Percentiles rank a stretch among this genome's conserved stretches.
Conservation (phyloP, 2,797 vertebrate genomes). For the Onychomys arenicola region DNA sequence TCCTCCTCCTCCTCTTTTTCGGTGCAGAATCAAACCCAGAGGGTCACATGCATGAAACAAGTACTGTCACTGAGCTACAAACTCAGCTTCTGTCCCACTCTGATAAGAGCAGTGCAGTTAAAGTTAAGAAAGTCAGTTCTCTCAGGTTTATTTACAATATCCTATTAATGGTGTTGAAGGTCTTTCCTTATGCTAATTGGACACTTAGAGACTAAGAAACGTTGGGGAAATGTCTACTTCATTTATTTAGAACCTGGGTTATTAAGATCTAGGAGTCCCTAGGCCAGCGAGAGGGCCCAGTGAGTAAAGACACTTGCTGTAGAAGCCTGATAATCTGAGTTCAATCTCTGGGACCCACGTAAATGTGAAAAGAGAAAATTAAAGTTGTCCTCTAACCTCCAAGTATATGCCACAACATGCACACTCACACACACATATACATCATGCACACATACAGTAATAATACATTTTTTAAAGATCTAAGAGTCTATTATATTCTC, state of each 20-base stretch:
- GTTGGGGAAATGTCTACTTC: conserved; percentile 9
- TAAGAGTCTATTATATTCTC: conserved; percentile 19
- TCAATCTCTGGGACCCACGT: background rate
- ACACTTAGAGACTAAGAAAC: background rate
- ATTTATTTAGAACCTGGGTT: background rate
- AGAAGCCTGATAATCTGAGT: background rate
- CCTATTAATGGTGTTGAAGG: background rate
- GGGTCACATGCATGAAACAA: background rate
- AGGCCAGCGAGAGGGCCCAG: background rate
- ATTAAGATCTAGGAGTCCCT: background rate
- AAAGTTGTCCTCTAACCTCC: background rate
- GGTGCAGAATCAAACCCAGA: background rate
- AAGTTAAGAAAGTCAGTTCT: background rate
- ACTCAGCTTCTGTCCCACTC: background rate
- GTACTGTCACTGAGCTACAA: background rate
- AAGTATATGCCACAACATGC: background rate
- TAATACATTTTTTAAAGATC: background rate
- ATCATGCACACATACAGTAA: background rate
- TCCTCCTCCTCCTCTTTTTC: too few species aligned
- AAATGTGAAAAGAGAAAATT: background rate
- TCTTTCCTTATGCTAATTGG: background rate
- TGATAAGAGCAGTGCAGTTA: background rate
- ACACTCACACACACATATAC: background rate
- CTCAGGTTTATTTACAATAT: background rate
- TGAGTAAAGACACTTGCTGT: background rate